Evolutionary conservation across 2,113 vertebrate species (phyloP), one percentile per base, ranked within the genome.

Genomic region (Heterotis niloticus): DNA sequence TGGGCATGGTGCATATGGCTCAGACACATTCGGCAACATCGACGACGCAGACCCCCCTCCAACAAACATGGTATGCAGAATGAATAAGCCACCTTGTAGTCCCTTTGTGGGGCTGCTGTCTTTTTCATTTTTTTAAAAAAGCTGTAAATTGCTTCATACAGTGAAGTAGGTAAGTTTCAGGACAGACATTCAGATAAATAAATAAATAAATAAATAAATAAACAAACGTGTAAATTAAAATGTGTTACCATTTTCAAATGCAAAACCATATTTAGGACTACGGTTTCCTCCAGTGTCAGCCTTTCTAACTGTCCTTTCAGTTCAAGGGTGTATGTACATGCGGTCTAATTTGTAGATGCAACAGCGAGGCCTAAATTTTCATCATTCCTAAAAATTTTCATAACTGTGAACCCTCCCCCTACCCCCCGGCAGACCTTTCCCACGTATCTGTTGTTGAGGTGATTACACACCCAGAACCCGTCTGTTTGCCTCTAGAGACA

Each of bases 1-100:
- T 29, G 52, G 26, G 52, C 65, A 59, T 26, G 65, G 34, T 7
- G 26, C 44, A 57, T 16, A 57, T 44, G n/a, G 52, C n/a, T 44
- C 24, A 17, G 64, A 9, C 76, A 77, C 64, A 77, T 77, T 65
- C 64, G 24, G n/a, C 44, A 28, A 69, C 5, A 71, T 51, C 11
- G 17, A 59, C 68, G 76, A 68, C 52, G 54, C 64, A 67, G 52
- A 34, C 29, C 24, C 17, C 51, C 70, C 70, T 44, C 62, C 17
- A 24, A 52, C 16, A 28, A 26, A 13, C 16, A 57, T 44, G 16
- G 44, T 23, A 24, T 28, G 52, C 14, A 11, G 23, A 77, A 16
- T 14, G 59, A 77, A 67, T 23, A 10, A n/a, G 66, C 52, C 24
- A 13, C 64, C n/a, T 56, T 24, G 29, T 18, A 69, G 64, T 18